Percentiles rank a stretch among this genome's conserved stretches.
phyloP scores from a whole-genome alignment of 2,113 vertebrate genomes.

The Jacana jacana region DNA sequence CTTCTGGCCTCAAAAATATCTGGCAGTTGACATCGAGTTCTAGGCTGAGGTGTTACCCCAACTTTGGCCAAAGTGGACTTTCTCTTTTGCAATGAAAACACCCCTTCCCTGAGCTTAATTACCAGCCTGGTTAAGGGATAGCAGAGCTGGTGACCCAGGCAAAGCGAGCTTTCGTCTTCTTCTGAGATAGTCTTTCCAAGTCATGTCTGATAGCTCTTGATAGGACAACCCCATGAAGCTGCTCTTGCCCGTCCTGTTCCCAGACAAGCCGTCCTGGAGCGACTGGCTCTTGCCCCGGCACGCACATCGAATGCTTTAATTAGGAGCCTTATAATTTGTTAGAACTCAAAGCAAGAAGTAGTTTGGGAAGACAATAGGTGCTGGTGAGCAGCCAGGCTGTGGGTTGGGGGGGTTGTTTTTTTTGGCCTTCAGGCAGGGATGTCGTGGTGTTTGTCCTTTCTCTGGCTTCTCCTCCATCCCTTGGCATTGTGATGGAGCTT shows the following conservation, averaged over 20 bases:
- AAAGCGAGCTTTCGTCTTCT: rapidly evolving
- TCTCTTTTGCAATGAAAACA: not conserved
- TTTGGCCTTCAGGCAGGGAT: not conserved
- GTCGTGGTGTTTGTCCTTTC: not conserved
- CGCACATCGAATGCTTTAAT: not conserved
- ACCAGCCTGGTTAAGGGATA: not conserved
- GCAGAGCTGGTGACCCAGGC: not conserved
- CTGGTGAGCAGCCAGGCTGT: not conserved
- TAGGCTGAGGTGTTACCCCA: not conserved
- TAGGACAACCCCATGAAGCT: not conserved
- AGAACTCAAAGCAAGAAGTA: not conserved
- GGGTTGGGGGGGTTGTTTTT: not conserved
- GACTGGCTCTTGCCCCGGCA: not conserved
- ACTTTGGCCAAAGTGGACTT: not conserved
- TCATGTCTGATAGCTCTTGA: not conserved
- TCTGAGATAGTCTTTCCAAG: not conserved
- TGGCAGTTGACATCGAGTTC: not conserved
- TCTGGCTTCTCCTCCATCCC: not conserved
- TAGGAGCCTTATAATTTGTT: not conserved
- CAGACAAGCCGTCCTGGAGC: not conserved
- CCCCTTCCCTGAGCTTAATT: not conserved
- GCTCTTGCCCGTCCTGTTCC: not conserved
- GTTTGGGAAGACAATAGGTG: not conserved
- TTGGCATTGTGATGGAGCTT: not conserved
- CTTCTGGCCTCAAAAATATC: rapidly evolving